These are phyloP conservation scores for Branchinecta lindahli DNA, from an alignment of 1,140 invertebrate genomes.

Conservation along the genomic window DNA sequence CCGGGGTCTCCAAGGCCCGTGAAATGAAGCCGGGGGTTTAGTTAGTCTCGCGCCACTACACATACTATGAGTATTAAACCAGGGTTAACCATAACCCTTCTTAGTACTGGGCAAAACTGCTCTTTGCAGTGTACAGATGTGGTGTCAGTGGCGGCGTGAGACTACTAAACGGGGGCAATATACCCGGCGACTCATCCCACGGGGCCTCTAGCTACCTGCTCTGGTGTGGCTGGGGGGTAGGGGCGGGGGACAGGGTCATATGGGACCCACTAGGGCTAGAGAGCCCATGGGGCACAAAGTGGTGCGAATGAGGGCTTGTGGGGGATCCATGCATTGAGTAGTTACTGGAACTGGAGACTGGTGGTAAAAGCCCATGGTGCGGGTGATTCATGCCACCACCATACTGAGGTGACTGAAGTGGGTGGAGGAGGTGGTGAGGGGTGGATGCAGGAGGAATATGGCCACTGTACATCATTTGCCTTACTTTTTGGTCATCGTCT, in stretches of 20 bases:
- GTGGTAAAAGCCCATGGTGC: constrained; percentile 22
- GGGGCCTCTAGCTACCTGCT: constrained; percentile 14
- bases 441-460: constrained; percentile 25
- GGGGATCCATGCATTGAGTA: constrained; percentile 20
- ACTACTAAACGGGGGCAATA: background rate
- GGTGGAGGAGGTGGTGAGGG: constrained; percentile 26
- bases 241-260: constrained; percentile 18
- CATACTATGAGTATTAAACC: background rate
- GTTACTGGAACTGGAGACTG: constrained; percentile 21
- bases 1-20: background rate
- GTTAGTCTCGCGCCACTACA: background rate
- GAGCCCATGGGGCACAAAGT: constrained; percentile 18
- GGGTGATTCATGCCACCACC: constrained; percentile 16
- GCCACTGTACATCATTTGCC: constrained; percentile 55
- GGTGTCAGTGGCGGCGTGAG: background rate
- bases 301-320: constrained; percentile 18
- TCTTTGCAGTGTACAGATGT: background rate
- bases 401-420: constrained; percentile 32
- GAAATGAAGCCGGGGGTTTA: background rate
- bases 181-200: constrained; percentile 4
- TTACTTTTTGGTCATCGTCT: constrained; percentile 89
- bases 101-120: background rate
- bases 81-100: background rate
- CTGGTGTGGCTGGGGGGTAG: constrained; percentile 18
- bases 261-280: constrained; percentile 16